Evolutionary conservation across 2,888 invertebrate genomes (phyloP), one percentile per base, ranked within the genome.

Genomic region (Rapana venosa): DNA sequence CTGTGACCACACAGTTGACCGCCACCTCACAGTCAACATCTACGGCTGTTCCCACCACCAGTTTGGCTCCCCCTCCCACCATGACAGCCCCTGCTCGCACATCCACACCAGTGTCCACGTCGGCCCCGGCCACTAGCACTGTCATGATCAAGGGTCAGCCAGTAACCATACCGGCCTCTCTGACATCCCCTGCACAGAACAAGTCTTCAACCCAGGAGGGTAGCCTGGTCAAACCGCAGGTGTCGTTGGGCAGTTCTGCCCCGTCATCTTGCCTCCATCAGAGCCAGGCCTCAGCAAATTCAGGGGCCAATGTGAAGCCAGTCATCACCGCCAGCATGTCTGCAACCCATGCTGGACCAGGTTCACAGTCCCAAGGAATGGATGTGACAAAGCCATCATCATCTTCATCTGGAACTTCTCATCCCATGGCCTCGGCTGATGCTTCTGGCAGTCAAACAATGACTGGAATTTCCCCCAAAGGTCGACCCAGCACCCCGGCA

Each of bases 71-170:
- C 1, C 22, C 81, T 6, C 15, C 47, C 47, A 35, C 79, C 79
- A 35, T 1, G 6, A 13, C 79, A 0, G 35, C 15, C 35, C 13
- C 47, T 22, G 26, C 81, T 22, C 6, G 36, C 47, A 47, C 81
- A 0, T 26, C 81, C 8, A 36, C 47, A 11, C 47, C 81, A 26
- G 20, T 36, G 47, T 26, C 26, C 47, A 32, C 4, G 17, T 47
- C 47, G 0, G 81, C 81, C 22, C 36, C 81, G 8, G 81, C 81
- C 47, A 36, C 81, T 13, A 47, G 26, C 47, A 83, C 81, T 6
- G 81, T 83, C 36, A 83, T 83, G 81, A 83, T 83, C 81, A 83
- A 83, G 81, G 81, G 81, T 22, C 81, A 36, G 22, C 86, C 84
- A 0, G 58, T 81, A 17, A 26, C 74, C 35, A 61, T 36, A 36